Conservation (phyloP, 2,888 invertebrate genomes). For the Sisyra nigra region DNA sequence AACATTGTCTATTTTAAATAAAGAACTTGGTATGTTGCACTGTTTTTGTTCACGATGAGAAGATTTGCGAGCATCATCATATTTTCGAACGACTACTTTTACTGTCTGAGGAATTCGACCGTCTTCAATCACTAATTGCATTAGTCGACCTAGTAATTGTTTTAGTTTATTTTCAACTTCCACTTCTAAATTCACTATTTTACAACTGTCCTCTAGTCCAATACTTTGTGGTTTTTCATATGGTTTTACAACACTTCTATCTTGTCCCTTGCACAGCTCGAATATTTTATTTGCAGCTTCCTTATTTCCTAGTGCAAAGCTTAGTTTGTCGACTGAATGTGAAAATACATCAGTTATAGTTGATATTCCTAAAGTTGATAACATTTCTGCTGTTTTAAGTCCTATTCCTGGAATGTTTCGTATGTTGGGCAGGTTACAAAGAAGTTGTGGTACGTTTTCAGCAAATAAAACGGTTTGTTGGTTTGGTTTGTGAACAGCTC, state of each 20-base stretch:
- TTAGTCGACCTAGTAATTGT: slow-evolving; percentile 48
- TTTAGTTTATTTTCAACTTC: slow-evolving; percentile 59
- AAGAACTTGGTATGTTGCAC: slow-evolving; percentile 50
- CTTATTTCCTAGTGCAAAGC: slow-evolving; percentile 38
- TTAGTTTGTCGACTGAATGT: slow-evolving; percentile 34
- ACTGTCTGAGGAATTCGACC: slow-evolving; percentile 62
- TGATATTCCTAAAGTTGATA: slow-evolving; percentile 46
- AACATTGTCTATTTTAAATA: slow-evolving; percentile 29
- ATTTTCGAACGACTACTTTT: slow-evolving; percentile 57
- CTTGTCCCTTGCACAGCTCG: slow-evolving; percentile 58
- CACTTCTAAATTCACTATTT: slow-evolving; percentile 50
- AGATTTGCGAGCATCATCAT: slow-evolving; percentile 45
- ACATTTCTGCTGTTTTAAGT: slow-evolving; percentile 44
- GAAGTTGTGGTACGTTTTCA: slow-evolving; percentile 43
- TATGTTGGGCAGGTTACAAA: slow-evolving; percentile 44
- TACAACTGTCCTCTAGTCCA: slow-evolving; percentile 65
- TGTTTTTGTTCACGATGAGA: slow-evolving; percentile 62
- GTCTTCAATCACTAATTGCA: slow-evolving; percentile 58
- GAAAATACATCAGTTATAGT: slow-evolving; percentile 52
- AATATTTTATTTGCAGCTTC: slow-evolving; percentile 53
- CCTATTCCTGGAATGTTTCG: slow-evolving; percentile 63
- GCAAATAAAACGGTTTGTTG: slow-evolving; percentile 68
- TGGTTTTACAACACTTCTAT: slow-evolving; percentile 51
- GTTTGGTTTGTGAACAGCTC: slow-evolving; percentile 60
- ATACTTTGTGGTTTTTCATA: slow-evolving; percentile 65